These are phyloP conservation scores for Neotoxoptera formosana DNA, from an alignment of 1,140 invertebrate genomes.

Conservation along the genomic window DNA sequence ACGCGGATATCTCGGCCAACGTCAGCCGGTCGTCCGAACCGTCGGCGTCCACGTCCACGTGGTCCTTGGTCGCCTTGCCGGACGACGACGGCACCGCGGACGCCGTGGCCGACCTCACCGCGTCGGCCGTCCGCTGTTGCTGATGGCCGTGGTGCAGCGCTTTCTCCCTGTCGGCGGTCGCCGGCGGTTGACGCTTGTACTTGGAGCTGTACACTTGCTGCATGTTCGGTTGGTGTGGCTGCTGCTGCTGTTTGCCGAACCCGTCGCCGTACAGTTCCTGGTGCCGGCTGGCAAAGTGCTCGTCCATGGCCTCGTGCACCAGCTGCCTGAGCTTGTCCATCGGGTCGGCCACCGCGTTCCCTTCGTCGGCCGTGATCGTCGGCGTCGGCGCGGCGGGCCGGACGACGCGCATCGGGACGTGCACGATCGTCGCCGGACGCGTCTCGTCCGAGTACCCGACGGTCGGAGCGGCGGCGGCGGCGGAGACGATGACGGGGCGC, in stretches of 20 bases:
- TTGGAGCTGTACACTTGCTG: constrained; percentile 29
- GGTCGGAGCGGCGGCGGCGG: not conserved
- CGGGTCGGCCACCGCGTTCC: not conserved
- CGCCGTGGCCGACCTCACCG: not conserved
- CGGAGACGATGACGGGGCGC: not conserved
- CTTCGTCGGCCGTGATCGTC: not conserved
- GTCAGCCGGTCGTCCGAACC: constrained; percentile 45
- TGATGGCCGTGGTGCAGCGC: not conserved
- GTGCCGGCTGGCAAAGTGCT: constrained; percentile 28
- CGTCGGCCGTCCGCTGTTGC: not conserved
- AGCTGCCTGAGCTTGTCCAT: constrained; percentile 28
- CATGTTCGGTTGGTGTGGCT: not conserved
- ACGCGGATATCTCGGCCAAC: constrained; percentile 47
- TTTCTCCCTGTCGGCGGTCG: not conserved
- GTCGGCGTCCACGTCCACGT: constrained; percentile 27
- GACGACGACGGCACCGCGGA: not conserved
- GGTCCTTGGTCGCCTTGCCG: not conserved
- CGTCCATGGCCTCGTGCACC: constrained; percentile 47
- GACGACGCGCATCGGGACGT: constrained; percentile 8
- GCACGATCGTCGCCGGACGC: not conserved
- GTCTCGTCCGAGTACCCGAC: not conserved
- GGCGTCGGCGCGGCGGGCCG: not conserved
- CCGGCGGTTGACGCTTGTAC: not conserved
- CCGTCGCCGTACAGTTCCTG: constrained; percentile 42
- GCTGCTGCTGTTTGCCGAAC: constrained; percentile 12